Conservation (phyloP, 2,888 invertebrate species). For the Leucoma salicis region DNA sequence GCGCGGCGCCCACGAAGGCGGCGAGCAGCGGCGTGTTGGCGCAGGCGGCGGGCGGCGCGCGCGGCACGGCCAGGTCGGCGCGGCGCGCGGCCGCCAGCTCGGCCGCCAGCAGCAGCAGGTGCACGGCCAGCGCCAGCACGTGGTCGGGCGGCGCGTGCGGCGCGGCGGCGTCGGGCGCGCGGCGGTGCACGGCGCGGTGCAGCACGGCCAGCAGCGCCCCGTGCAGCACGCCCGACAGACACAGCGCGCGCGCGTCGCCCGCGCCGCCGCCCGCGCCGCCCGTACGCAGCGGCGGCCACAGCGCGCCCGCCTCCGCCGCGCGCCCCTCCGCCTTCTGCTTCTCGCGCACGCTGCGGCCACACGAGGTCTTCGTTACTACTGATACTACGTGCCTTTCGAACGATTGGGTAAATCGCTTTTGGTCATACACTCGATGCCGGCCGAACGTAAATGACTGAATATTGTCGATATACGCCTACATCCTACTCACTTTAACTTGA, state of each 20-base stretch:
- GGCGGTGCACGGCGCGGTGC: conserved; percentile 89
- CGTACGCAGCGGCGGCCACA: conserved; percentile 72
- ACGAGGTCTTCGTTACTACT: too few relatives aligned
- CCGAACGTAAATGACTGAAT: too few relatives aligned
- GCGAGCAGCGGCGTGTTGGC: conserved; percentile 62
- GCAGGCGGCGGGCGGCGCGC: conserved; percentile 23
- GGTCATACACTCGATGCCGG: too few relatives aligned
- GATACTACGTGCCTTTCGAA: too few relatives aligned
- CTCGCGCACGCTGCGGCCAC: conserved; percentile 66
- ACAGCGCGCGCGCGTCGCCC: conserved; percentile 65
- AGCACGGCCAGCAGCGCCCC: conserved; percentile 89
- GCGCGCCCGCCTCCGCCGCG: conserved; percentile 31
- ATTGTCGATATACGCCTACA: too few relatives aligned
- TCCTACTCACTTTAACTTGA: too few relatives aligned
- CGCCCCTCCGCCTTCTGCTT: conserved; percentile 48
- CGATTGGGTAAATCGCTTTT: too few relatives aligned
- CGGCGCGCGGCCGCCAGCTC: conserved; percentile 46
- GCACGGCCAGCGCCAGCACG: conserved; percentile 92
- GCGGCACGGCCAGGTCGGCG: conserved; percentile 26
- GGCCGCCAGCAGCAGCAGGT: conserved; percentile 92
- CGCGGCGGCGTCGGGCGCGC: conserved; percentile 86
- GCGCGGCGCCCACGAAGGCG: conserved; percentile 88
- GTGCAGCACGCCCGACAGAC: conserved; percentile 67
- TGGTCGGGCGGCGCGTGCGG: conserved; percentile 87
- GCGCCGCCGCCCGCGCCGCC: conserved; percentile 31